A percentile compares a stretch with the other conserved stretches of the same genome.
These are phyloP conservation scores for Penaeus vannamei DNA, from an alignment of 1,140 invertebrate genomes.

Conservation along the genomic window DNA sequence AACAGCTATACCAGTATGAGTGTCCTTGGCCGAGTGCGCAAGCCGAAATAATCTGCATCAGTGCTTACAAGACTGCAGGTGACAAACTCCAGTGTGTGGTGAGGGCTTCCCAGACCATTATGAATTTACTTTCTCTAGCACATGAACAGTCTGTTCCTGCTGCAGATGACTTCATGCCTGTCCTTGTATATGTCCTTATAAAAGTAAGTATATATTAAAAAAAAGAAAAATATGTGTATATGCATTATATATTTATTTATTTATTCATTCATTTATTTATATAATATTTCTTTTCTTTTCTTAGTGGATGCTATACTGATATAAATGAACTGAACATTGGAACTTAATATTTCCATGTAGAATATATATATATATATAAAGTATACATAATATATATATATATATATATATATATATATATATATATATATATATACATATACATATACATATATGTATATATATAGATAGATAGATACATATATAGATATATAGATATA, in stretches of 20 bases:
- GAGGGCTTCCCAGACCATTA: conserved; percentile 89
- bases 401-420: too few species aligned
- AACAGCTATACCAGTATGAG: conserved; percentile 82
- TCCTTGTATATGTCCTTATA: conserved; percentile 96
- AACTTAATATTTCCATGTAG: too few species aligned
- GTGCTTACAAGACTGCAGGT: conserved; percentile 93
- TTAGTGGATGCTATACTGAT: too few species aligned
- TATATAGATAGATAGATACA: too few species aligned
- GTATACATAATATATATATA: too few species aligned
- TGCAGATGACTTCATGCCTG: conserved; percentile 97
- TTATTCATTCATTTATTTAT: background rate
- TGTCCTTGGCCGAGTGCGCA: conserved; percentile 98
- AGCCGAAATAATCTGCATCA: conserved; percentile 90
- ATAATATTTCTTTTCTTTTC: too few species aligned
- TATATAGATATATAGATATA: too few species aligned
- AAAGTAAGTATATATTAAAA: conserved; percentile 78
- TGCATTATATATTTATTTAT: background rate
- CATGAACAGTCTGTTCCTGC: conserved; percentile 86
- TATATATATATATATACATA: too few species aligned
- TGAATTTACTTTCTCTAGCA: conserved; percentile 90
- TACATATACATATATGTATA: too few species aligned
- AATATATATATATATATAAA: too few species aligned
- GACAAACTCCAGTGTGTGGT: conserved; percentile 94
- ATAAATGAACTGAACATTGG: too few species aligned
- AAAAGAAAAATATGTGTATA: conserved; percentile 46